Conservation (phyloP, 2,797 vertebrate species). For the Lateolabrax maculatus region DNA sequence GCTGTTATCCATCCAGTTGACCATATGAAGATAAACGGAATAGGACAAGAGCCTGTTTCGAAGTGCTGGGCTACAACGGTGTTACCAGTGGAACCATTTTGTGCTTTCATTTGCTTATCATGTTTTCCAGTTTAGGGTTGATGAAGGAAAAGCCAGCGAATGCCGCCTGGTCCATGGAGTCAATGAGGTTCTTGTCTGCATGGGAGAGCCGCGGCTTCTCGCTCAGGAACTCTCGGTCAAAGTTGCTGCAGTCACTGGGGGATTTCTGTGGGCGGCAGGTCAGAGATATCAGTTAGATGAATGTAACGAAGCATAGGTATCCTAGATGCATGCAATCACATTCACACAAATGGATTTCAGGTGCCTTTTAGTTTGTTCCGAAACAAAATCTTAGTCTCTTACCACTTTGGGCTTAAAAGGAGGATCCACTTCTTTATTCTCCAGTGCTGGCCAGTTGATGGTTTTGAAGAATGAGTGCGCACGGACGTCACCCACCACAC, state of each 20-base stretch:
- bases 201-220: conserved; percentile 95
- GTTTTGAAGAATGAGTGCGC: conserved; percentile 93
- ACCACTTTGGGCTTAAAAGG: conserved; percentile 99
- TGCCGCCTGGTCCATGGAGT: conserved; percentile 95
- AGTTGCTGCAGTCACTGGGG: conserved; percentile 94
- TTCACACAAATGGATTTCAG: not conserved
- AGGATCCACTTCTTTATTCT: conserved; percentile 89
- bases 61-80: not conserved
- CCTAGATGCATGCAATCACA: not conserved
- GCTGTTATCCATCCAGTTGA: conserved; percentile 37
- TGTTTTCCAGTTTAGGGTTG: conserved; percentile 92
- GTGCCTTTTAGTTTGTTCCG: not conserved
- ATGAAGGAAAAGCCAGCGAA: conserved; percentile 96
- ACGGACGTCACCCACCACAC: conserved; percentile 91
- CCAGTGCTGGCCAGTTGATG: conserved; percentile 92
- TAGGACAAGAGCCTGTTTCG: conserved; percentile 8
- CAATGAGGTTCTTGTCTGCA: conserved; percentile 95
- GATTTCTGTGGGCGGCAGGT: conserved; percentile 88
- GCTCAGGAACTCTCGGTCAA: conserved; percentile 95
- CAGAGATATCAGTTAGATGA: conserved; percentile 41
- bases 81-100: conserved; percentile 14
- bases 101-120: conserved; percentile 89
- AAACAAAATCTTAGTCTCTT: conserved; percentile 56
- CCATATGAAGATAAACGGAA: conserved; percentile 26
- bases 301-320: not conserved